A percentile compares a stretch with the other conserved stretches of the same genome.
phyloP scores from a whole-genome alignment of 2,797 vertebrate genomes.

The Toxotes lorentzi region DNA sequence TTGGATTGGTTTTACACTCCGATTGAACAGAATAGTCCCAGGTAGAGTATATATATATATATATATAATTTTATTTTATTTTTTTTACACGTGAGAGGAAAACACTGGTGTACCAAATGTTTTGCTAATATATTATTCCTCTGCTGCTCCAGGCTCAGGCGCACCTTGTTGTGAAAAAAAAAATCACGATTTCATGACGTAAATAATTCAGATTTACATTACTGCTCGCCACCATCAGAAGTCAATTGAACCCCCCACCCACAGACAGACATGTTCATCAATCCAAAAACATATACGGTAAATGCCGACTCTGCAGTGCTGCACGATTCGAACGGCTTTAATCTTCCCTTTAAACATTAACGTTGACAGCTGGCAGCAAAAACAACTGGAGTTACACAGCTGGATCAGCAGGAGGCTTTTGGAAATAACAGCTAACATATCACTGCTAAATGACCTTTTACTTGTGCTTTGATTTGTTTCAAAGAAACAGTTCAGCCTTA shows the following conservation, averaged over 20 bases:
- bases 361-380: neutral
- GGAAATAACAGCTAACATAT: neutral
- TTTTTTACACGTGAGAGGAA: conserved; percentile 45
- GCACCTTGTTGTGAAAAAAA: conserved; percentile 4
- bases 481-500: too few relatives aligned
- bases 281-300: conserved; percentile 2
- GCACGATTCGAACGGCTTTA: conserved; percentile 2
- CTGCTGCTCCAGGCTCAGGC: conserved; percentile 4
- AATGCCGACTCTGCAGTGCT: conserved; percentile 10
- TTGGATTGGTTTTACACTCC: conserved; percentile 44
- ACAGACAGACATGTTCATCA: conserved; percentile 4
- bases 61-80: too few relatives aligned
- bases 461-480: too few relatives aligned
- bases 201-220: conserved; percentile 66
- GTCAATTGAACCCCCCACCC: conserved; percentile 18
- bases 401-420: neutral
- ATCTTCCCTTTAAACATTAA: conserved; percentile 1
- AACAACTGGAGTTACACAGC: neutral
- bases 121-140: conserved; percentile 39
- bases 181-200: conserved; percentile 1
- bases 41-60: too few relatives aligned
- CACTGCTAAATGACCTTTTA: neutral
- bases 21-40: conserved; percentile 49
- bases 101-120: conserved; percentile 40
- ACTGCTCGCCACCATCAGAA: conserved; percentile 18